Conservation (phyloP, 2,113 vertebrate genomes). For the Cryptotis parvus region DNA sequence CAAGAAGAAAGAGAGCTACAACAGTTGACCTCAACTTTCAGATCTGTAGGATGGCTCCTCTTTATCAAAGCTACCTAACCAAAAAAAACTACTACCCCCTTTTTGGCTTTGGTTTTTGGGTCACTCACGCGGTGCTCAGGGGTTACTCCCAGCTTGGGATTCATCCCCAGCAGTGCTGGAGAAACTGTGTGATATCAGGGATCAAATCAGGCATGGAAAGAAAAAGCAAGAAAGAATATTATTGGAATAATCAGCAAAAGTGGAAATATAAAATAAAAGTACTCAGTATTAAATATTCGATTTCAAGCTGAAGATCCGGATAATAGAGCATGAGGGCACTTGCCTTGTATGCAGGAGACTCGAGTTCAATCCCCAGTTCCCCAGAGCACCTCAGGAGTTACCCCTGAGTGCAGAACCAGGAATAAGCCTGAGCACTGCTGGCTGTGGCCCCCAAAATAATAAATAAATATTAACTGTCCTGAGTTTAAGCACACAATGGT, state of each 20-base stretch:
- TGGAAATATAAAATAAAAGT: not conserved
- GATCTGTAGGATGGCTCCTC: not conserved
- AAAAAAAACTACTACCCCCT: not conserved
- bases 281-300: not conserved
- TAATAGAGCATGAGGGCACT: too few species aligned
- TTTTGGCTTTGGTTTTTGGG: too few species aligned
- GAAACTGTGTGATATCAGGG: too few species aligned
- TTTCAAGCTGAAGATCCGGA: not conserved
- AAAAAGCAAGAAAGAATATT: slow-evolving; percentile 40
- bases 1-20: not conserved
- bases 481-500: not conserved
- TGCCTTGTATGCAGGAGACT: too few species aligned
- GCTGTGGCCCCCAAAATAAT: not conserved
- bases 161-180: too few species aligned
- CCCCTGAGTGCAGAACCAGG: too few species aligned
- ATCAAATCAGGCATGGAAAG: not conserved
- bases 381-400: too few species aligned
- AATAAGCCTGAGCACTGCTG: too few species aligned
- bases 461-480: not conserved
- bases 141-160: too few species aligned
- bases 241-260: not conserved
- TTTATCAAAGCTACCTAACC: not conserved
- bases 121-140: too few species aligned
- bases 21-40: not conserved
- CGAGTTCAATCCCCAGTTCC: too few species aligned